A percentile compares a stretch with the other conserved stretches of the same genome.
Conservation (phyloP, 2,888 invertebrate genomes). For the Oscheius sp. region DNA sequence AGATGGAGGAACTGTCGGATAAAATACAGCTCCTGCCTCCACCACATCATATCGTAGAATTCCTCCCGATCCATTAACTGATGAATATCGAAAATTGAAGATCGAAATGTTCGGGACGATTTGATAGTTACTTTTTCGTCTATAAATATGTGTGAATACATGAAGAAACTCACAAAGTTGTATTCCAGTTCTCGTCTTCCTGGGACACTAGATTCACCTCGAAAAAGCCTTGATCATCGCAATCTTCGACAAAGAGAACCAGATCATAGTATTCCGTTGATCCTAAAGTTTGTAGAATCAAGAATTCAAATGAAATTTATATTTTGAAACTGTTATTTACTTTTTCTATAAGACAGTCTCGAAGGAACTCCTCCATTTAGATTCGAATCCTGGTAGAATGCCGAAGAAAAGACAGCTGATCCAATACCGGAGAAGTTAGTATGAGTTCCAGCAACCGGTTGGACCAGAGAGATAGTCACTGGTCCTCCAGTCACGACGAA, state of each 20-base stretch:
- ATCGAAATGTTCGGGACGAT: not conserved
- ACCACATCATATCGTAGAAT: not conserved
- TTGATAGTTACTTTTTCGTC: not conserved
- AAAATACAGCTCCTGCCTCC: no score
- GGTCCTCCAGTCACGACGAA: not conserved
- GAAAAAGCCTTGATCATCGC: not conserved
- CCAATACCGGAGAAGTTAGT: not conserved
- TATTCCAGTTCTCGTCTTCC: not conserved
- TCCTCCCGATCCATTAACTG: not conserved
- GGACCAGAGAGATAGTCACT: not conserved
- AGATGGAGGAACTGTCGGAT: no score
- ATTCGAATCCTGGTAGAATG: not conserved
- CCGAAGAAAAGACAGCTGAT: not conserved
- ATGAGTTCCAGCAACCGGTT: not conserved
- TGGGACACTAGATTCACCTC: not conserved
- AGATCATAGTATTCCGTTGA: not conserved
- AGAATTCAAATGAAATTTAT: no score
- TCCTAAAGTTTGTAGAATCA: not conserved
- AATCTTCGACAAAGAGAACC: not conserved
- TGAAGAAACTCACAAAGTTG: not conserved
- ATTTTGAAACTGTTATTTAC: no score
- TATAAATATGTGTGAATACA: no score
- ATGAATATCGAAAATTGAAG: not conserved
- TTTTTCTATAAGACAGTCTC: not conserved
- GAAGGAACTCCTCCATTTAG: not conserved